phyloP scores from a whole-genome alignment of 1,140 invertebrate species.

The Penaeus japonicus region DNA sequence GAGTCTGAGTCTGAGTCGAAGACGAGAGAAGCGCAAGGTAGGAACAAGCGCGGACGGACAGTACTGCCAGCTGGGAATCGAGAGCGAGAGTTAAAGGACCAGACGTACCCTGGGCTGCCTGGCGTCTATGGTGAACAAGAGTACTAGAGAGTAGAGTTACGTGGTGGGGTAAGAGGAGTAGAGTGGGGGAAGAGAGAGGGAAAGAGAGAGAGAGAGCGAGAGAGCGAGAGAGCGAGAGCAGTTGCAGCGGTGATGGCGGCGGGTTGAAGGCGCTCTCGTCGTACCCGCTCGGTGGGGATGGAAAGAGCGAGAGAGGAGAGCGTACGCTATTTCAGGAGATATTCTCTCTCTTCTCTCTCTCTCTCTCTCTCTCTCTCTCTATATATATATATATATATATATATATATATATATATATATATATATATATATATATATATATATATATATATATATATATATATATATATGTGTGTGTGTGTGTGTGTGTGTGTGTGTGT shows the following conservation, averaged over 20 bases:
- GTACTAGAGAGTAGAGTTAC: slow-evolving; percentile 21
- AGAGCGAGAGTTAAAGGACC: slow-evolving; percentile 19
- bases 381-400: too few species aligned
- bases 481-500: too few species aligned
- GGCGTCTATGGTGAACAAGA: slow-evolving; percentile 29
- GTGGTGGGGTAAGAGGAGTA: background rate
- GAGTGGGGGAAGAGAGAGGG: background rate
- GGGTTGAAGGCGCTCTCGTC: background rate
- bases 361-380: background rate
- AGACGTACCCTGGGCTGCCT: slow-evolving; percentile 22
- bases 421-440: too few species aligned
- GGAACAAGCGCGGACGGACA: background rate
- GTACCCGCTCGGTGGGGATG: background rate
- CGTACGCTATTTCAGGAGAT: too few species aligned
- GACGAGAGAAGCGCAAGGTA: background rate
- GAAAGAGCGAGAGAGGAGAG: background rate
- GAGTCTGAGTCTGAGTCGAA: background rate
- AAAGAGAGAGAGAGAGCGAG: too few species aligned
- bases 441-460: too few species aligned
- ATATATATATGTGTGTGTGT: too few species aligned
- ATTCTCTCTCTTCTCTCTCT: too few species aligned
- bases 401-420: too few species aligned
- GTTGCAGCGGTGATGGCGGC: too few species aligned
- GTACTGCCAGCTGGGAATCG: slow-evolving; percentile 8
- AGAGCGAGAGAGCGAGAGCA: too few species aligned